Evolutionary conservation across 2,888 invertebrate species (phyloP).

Genomic region (Fragum sueziense): DNA sequence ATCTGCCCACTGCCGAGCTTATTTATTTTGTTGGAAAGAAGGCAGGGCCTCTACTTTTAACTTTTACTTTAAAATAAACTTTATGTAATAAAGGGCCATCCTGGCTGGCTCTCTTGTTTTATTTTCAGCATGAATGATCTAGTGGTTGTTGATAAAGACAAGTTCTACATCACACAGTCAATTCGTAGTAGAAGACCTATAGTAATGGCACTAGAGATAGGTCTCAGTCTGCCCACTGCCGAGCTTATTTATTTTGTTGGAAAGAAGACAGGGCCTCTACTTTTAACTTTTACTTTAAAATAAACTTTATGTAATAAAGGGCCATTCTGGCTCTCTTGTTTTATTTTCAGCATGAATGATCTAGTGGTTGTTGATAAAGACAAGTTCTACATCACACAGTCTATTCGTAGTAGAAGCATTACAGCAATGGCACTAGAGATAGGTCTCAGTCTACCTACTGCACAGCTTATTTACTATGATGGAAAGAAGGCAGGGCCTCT

Average conservation of each 20-base stretch:
- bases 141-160: not conserved
- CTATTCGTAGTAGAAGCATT: not conserved
- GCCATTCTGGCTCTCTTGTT: too few species aligned
- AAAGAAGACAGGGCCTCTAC: too few species aligned
- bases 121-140: constrained; percentile 4
- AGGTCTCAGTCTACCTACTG: not conserved
- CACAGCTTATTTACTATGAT: not conserved
- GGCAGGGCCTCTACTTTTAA: too few species aligned
- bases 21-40: not conserved
- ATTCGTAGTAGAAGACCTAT: not conserved
- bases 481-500: not conserved
- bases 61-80: too few species aligned
- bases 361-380: not conserved
- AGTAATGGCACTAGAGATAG: not conserved
- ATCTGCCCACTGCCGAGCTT: not conserved
- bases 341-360: constrained; percentile 9
- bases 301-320: too few species aligned
- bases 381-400: not conserved
- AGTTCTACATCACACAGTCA: not conserved
- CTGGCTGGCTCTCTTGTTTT: too few species aligned
- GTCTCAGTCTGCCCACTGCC: not conserved
- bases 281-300: too few species aligned
- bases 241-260: not conserved
- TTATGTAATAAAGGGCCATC: too few species aligned
- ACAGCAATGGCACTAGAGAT: not conserved